Conservation (phyloP, 2,113 vertebrate species). For the Talpa occidentalis region DNA sequence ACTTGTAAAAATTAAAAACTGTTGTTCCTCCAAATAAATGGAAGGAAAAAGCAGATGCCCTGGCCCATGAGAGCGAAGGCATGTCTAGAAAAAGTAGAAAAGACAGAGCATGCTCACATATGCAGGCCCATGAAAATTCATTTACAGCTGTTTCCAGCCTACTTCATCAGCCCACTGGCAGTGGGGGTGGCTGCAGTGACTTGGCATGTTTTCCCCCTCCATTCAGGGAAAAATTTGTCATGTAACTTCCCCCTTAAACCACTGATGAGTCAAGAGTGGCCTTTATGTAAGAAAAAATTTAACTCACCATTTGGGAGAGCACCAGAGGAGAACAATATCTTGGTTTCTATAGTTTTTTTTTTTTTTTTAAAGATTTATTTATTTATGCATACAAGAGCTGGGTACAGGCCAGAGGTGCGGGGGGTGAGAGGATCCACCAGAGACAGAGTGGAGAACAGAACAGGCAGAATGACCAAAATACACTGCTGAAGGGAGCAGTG, state of each 20-base stretch:
- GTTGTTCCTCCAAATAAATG: constrained; percentile 55
- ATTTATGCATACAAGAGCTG: too few relatives aligned
- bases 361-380: too few relatives aligned
- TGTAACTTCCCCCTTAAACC: neutral
- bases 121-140: neutral
- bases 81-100: constrained; percentile 27
- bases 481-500: too few relatives aligned
- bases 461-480: too few relatives aligned
- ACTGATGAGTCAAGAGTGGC: constrained; percentile 39
- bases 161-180: neutral
- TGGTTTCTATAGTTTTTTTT: constrained; percentile 5
- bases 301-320: neutral
- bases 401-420: too few relatives aligned
- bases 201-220: neutral
- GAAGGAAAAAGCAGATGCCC: constrained; percentile 51
- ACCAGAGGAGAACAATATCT: neutral
- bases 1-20: constrained; percentile 69
- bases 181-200: neutral
- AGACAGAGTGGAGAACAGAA: too few relatives aligned
- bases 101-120: neutral
- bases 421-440: too few relatives aligned
- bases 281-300: neutral
- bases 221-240: constrained; percentile 42
- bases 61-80: constrained; percentile 34
- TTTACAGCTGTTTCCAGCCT: neutral